phyloP scores from a whole-genome alignment of 2,888 invertebrate genomes.

The Linyphia triangularis region DNA sequence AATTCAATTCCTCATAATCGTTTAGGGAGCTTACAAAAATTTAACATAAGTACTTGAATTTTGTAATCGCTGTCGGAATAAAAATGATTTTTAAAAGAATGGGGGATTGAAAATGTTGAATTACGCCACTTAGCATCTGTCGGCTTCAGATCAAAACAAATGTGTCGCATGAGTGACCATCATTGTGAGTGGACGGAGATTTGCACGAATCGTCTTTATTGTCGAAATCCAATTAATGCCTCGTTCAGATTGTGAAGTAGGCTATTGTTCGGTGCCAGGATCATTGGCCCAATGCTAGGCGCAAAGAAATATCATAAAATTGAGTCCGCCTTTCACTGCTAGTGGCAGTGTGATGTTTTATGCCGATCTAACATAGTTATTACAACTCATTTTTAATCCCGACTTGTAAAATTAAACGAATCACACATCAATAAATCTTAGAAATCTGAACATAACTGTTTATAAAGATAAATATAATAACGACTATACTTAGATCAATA shows the following conservation, averaged over 20 bases:
- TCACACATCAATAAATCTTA: no score
- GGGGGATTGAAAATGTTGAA: slow-evolving; percentile 32
- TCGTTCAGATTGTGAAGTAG: neutral
- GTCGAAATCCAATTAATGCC: slow-evolving; percentile 47
- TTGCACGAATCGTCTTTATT: slow-evolving; percentile 42
- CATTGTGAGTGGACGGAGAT: slow-evolving; percentile 22
- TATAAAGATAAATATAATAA: no score
- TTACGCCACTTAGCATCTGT: slow-evolving; percentile 59
- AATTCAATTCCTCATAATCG: neutral
- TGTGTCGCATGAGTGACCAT: slow-evolving; percentile 42
- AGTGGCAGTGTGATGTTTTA: no score
- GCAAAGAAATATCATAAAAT: no score
- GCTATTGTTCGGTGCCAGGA: slow-evolving; percentile 47
- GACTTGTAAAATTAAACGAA: no score
- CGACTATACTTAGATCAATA: no score
- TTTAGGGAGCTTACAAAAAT: neutral
- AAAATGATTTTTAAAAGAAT: slow-evolving; percentile 6
- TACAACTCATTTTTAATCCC: no score
- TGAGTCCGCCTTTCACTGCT: no score
- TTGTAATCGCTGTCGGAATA: neutral
- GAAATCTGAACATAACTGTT: no score
- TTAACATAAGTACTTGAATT: neutral
- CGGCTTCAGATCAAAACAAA: slow-evolving; percentile 56
- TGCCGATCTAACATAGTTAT: no score
- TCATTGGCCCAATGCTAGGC: slow-evolving; percentile 32